Base-by-base conservation (phyloP, 2,797 vertebrate genomes). In the Denticeps clupeoides region DNA sequence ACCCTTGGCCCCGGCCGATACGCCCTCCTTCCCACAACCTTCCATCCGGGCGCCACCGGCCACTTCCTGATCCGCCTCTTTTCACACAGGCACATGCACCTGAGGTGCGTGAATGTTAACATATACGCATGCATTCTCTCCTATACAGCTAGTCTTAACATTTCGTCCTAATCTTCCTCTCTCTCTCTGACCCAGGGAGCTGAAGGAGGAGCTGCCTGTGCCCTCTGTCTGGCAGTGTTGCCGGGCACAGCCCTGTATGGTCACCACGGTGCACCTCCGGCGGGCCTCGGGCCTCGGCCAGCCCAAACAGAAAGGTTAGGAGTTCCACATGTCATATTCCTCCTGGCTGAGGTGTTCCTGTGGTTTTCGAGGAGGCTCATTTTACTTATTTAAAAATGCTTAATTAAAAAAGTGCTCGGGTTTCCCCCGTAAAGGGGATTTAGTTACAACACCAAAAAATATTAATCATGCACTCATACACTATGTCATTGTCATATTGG, bases 11-110 rank as follows among this genome's bases (percentile, higher is more conserved):
- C 62, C 0, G 87, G 86, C 0, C 73, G 82, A 41, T 87, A 87
- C 11, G 79, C 75, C 2, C 59, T 85, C 25, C 49, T 89, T 37
- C 84, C 87, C 45, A 87, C 84, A 59, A 89, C 87, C 56, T 89
- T 87, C 56, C 74, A 77, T 7, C 83, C 84, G 0, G 84, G 80
- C 0, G 51, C 65, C 33, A 72, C 66, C 0, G 83, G 85, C 0
- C 59, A 58, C 42, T 89, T 89, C 66, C 68, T 89, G 7, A 58
- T 89, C 1, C 78, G 86, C 0, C 59, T 89, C 52, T 85, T 87
- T 60, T 85, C 82, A 2, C 74, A 80, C 53, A 69, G 64, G 4
- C 55, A 47, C 1, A 21, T 83, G 45, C 58, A 18, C n/a, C 80
- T 88, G 60, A 74, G 81, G 84, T 87, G 48, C 24, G 49, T 26